phyloP scores from a whole-genome alignment of 2,113 vertebrate genomes.

The Cyanoramphus novaezelandiae region DNA sequence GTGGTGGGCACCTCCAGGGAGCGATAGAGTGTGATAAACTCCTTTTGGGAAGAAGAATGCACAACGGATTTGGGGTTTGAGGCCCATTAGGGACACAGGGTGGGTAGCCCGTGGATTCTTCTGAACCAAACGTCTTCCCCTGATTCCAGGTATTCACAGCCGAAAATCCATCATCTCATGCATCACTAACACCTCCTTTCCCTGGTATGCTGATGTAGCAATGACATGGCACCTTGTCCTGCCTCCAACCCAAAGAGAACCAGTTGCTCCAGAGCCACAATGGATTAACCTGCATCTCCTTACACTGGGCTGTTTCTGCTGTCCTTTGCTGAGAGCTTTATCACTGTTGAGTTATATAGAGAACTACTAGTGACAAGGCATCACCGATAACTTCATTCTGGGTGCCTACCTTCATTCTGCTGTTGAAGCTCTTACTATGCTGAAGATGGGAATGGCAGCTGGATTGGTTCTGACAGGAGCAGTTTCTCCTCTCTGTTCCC shows the following conservation, averaged over 20 bases:
- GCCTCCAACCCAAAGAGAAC: neutral
- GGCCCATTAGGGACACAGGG: neutral
- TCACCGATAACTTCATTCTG: fast-evolving
- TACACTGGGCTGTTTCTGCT: neutral
- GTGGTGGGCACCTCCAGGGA: neutral
- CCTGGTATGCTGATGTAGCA: fast-evolving
- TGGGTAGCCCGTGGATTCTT: neutral
- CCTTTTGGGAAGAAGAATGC: neutral
- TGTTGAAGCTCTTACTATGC: neutral
- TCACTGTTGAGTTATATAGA: neutral
- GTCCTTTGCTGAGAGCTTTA: neutral
- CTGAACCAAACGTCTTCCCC: neutral
- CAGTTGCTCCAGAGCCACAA: neutral
- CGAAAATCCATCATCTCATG: neutral
- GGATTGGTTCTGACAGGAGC: constrained; percentile 16
- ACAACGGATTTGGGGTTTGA: neutral
- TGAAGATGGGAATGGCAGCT: neutral
- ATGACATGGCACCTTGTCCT: fast-evolving
- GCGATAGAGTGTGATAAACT: neutral
- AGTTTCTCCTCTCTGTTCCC: constrained; percentile 4
- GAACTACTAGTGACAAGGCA: neutral
- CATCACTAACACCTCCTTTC: neutral
- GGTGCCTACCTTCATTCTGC: neutral
- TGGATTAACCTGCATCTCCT: neutral
- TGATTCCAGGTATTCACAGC: neutral